Evolutionary conservation across 2,113 vertebrate species (phyloP).

Genomic region (Megaleporinus macrocephalus): DNA sequence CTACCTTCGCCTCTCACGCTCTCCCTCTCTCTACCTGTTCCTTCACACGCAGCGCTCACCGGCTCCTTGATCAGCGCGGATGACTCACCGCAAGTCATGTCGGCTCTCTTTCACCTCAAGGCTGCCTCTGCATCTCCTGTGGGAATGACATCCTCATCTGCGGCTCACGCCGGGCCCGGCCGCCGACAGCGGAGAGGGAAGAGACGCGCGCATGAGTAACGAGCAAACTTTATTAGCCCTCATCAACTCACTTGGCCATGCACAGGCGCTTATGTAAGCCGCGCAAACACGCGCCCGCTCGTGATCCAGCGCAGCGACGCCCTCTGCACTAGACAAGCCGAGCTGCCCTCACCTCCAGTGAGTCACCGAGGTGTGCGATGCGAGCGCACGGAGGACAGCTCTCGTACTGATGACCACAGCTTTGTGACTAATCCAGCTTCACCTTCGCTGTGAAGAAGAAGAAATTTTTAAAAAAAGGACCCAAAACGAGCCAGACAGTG

Average conservation of each 20-base stretch:
- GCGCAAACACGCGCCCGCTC: not conserved
- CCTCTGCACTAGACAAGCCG: conserved; percentile 7
- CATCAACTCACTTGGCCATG: not conserved
- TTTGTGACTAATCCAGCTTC: not conserved
- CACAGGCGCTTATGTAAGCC: not conserved
- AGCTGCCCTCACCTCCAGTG: not conserved
- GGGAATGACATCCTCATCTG: conserved; percentile 39
- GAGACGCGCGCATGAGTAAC: too few species aligned
- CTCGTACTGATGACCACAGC: not conserved
- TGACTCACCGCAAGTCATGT: conserved; percentile 51
- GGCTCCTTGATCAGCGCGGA: conserved; percentile 27
- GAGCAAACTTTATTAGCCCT: conserved; percentile 14
- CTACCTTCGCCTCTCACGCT: conserved; percentile 8
- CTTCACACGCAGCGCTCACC: conserved; percentile 43
- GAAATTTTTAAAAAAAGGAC: not conserved
- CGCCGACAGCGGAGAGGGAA: not conserved
- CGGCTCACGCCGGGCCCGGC: not conserved
- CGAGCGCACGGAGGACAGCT: too few species aligned
- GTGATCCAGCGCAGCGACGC: not conserved
- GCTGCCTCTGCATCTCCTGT: conserved; percentile 52
- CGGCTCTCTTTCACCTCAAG: conserved; percentile 42
- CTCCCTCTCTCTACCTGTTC: conserved; percentile 50
- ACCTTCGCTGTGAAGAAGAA: not conserved
- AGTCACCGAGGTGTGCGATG: not conserved
- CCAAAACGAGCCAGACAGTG: not conserved